phyloP scores from a whole-genome alignment of 2,888 invertebrate species.

The Gastrophysa polygoni region DNA sequence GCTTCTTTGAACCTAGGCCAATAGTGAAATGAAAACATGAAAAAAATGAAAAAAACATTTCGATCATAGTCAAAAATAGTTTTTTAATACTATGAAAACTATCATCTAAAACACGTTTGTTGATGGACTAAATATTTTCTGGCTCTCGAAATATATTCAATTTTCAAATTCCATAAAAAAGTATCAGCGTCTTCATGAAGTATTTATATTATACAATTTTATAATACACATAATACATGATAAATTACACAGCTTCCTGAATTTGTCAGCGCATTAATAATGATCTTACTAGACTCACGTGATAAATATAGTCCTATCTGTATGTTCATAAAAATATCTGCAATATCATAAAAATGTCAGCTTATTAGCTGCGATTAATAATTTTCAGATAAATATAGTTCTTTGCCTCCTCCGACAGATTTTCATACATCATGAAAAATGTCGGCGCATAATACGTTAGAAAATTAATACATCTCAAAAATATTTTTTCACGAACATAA shows the following conservation, averaged over 20 bases:
- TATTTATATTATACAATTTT: too few relatives aligned
- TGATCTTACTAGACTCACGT: not conserved
- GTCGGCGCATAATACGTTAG: not conserved
- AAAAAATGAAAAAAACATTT: too few relatives aligned
- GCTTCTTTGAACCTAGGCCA: too few relatives aligned
- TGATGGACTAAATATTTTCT: too few relatives aligned
- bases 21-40: too few relatives aligned
- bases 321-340: not conserved
- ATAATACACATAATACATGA: not conserved
- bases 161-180: too few relatives aligned
- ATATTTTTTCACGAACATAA: not conserved
- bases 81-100: too few relatives aligned
- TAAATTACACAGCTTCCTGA: not conserved
- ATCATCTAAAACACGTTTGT: too few relatives aligned
- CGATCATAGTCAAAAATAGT: too few relatives aligned
- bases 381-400: not conserved
- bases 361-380: conserved; percentile 9
- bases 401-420: not conserved
- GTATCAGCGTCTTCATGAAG: too few relatives aligned
- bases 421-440: not conserved
- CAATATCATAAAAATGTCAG: conserved; percentile 8
- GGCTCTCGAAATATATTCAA: too few relatives aligned
- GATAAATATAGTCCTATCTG: not conserved
- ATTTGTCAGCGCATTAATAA: not conserved
- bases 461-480: not conserved